These are phyloP conservation scores for Cacatua alba DNA, from an alignment of 2,113 vertebrate genomes.

Conservation along the genomic window DNA sequence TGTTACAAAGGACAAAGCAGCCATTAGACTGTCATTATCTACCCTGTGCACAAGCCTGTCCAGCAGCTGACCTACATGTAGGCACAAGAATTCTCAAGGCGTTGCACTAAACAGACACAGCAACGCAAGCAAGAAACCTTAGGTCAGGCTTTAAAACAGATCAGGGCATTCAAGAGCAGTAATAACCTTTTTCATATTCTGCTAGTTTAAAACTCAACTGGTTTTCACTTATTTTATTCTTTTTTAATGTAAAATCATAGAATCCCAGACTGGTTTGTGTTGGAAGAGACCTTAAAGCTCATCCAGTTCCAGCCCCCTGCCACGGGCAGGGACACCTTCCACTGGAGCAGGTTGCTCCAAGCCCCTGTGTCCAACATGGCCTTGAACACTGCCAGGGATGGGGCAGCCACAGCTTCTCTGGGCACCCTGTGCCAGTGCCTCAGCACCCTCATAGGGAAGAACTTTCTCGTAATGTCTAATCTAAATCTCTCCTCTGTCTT, in stretches of 20 bases:
- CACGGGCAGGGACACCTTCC: background rate
- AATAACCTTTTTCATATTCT: background rate
- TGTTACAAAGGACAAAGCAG: background rate
- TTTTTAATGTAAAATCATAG: background rate
- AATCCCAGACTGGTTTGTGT: background rate
- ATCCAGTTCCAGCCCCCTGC: background rate
- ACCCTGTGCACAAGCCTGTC: background rate
- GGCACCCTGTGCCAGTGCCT: background rate
- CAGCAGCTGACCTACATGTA: background rate
- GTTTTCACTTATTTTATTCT: background rate
- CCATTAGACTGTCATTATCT: background rate
- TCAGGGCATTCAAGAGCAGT: rapidly evolving
- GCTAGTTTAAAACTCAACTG: background rate
- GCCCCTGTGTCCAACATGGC: too few relatives aligned
- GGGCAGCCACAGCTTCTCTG: background rate
- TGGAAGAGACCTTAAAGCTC: background rate
- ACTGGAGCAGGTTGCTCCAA: background rate
- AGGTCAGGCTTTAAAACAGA: background rate
- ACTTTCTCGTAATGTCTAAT: background rate
- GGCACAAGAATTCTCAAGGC: background rate
- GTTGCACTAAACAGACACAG: background rate
- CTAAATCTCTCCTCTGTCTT: background rate
- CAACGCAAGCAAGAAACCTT: background rate
- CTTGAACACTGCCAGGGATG: background rate
- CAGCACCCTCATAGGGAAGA: background rate